Percentiles rank a stretch among this genome's conserved stretches.
Conservation (phyloP, 2,113 vertebrate species). For the Smithornis capensis region DNA sequence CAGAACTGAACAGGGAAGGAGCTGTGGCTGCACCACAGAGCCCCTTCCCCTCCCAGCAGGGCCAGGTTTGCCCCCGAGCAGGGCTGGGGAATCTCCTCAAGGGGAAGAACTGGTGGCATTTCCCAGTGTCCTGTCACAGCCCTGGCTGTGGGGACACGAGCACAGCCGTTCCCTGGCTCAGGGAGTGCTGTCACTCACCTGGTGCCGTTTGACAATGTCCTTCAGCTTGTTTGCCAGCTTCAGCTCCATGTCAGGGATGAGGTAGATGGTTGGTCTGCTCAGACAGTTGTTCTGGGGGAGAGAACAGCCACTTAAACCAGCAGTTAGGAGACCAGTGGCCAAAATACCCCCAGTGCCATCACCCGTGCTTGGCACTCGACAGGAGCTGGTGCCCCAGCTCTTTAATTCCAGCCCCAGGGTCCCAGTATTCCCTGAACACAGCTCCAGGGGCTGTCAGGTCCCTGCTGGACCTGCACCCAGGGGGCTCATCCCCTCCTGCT, state of each 20-base stretch:
- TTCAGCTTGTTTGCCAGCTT: conserved; percentile 93
- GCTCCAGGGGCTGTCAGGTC: background rate
- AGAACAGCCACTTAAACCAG: background rate
- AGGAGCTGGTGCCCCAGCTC: background rate
- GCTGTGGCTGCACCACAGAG: rapidly evolving
- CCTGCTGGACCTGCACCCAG: background rate
- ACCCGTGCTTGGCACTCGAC: background rate
- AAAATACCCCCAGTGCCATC: no score
- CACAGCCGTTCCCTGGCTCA: background rate
- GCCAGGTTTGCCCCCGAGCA: background rate
- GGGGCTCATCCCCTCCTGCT: background rate
- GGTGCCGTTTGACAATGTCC: conserved; percentile 96
- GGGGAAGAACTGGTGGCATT: no score
- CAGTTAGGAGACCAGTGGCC: background rate
- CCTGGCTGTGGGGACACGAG: no score
- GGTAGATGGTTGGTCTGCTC: conserved; percentile 91
- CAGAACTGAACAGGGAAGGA: background rate
- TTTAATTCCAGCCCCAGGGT: background rate
- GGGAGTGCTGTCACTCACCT: no score
- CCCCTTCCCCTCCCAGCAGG: background rate
- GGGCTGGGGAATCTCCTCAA: background rate
- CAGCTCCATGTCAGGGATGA: conserved; percentile 90
- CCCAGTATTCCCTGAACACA: background rate
- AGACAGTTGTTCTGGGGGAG: conserved; percentile 90
- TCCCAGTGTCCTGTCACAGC: background rate